Evolutionary conservation across 1,140 invertebrate genomes (phyloP).

Genomic region (Dryas iulia): DNA sequence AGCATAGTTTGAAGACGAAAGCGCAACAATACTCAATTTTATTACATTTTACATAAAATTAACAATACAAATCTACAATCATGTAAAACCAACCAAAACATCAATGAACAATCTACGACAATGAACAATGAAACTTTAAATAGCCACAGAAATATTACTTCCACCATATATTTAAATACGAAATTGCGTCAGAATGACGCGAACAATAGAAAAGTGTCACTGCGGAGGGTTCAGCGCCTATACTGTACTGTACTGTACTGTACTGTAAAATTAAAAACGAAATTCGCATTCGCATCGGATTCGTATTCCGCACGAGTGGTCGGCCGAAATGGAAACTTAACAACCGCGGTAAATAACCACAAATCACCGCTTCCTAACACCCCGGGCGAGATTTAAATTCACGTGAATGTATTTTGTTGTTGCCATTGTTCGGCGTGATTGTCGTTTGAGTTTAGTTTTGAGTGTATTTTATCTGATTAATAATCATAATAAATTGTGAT

Average conservation of each 20-base stretch:
- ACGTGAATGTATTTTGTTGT: slow-evolving; percentile 51
- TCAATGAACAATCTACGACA: not conserved
- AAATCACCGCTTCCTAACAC: slow-evolving; percentile 74
- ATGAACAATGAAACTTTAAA: not conserved
- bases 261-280: slow-evolving; percentile 74
- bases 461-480: too few relatives aligned
- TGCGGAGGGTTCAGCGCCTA: slow-evolving; percentile 41
- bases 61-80: not conserved
- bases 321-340: slow-evolving; percentile 71
- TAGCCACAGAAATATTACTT: slow-evolving; percentile 25
- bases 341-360: slow-evolving; percentile 77
- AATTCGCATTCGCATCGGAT: slow-evolving; percentile 55
- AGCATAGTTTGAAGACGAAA: too few relatives aligned
- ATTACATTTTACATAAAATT: too few relatives aligned
- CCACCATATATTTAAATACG: slow-evolving; percentile 38
- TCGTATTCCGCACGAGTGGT: slow-evolving; percentile 65
- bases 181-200: slow-evolving; percentile 29
- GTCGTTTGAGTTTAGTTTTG: not conserved
- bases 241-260: too few relatives aligned
- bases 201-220: slow-evolving; percentile 37
- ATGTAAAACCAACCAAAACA: not conserved
- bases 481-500: too few relatives aligned
- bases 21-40: too few relatives aligned
- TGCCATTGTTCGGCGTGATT: slow-evolving; percentile 39
- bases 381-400: slow-evolving; percentile 74